Percentiles rank a stretch among this genome's conserved stretches.
These are phyloP conservation scores for Vultur gryphus DNA, from an alignment of 2,797 vertebrate genomes.

Conservation along the genomic window DNA sequence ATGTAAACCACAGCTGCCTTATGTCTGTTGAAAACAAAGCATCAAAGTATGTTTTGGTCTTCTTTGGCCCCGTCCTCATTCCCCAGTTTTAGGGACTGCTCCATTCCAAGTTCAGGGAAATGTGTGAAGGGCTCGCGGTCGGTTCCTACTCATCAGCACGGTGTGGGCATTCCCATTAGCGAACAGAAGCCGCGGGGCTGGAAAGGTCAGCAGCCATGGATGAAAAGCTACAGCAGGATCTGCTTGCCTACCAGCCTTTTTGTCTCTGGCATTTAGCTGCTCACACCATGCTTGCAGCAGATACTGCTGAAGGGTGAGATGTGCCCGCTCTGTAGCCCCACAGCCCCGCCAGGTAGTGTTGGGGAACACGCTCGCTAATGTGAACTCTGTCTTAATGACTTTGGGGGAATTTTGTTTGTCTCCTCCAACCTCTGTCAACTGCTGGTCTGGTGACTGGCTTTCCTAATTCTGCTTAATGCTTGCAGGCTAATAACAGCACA, in stretches of 20 bases:
- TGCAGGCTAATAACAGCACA: neutral
- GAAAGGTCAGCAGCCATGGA: neutral
- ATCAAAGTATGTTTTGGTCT: neutral
- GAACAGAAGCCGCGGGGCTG: neutral
- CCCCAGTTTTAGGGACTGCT: neutral
- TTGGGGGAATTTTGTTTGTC: neutral
- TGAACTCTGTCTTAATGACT: neutral
- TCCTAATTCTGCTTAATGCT: neutral
- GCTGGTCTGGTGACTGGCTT: neutral
- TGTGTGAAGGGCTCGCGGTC: accelerated
- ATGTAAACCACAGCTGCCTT: neutral
- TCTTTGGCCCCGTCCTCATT: neutral
- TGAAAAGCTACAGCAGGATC: neutral
- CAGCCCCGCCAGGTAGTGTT: too few species aligned
- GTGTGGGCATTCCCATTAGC: neutral
- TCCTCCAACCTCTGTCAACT: neutral
- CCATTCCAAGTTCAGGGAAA: neutral
- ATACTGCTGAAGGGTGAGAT: neutral
- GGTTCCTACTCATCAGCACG: accelerated
- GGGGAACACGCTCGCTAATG: neutral
- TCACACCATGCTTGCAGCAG: neutral
- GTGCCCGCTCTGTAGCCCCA: neutral
- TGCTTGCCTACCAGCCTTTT: neutral
- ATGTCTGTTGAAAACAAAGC: neutral
- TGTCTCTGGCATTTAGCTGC: neutral